These are phyloP conservation scores for Theristicus caerulescens DNA, from an alignment of 2,113 vertebrate species.

Conservation along the genomic window DNA sequence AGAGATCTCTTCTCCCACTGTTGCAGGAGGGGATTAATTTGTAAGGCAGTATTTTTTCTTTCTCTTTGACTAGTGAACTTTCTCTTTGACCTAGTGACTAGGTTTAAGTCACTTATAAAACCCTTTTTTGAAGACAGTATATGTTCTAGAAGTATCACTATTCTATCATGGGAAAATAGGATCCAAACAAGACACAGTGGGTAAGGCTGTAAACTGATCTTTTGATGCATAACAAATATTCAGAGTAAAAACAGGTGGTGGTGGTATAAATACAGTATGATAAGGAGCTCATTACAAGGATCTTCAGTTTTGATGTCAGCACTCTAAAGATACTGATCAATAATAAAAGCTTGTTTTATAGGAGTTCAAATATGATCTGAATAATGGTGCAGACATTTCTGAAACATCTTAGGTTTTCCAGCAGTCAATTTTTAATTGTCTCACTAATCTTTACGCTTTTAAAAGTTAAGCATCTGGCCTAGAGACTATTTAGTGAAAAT, in stretches of 20 bases:
- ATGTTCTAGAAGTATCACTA: not conserved
- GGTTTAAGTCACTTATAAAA: not conserved
- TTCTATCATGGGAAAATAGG: not conserved
- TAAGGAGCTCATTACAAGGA: conserved; percentile 38
- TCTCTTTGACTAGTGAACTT: not conserved
- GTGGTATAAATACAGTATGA: not conserved
- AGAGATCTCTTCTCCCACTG: not conserved
- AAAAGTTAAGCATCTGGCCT: not conserved
- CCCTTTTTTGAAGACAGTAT: not conserved
- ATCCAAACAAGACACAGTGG: not conserved
- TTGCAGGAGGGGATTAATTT: not conserved
- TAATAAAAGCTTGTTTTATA: conserved; percentile 17
- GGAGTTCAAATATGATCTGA: not conserved
- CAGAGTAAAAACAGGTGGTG: not conserved
- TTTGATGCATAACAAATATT: conserved; percentile 4
- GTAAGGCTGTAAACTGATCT: not conserved
- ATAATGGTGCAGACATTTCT: not conserved
- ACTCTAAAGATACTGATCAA: not conserved
- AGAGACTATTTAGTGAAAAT: not conserved
- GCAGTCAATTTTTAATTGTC: not conserved
- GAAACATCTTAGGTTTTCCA: not conserved
- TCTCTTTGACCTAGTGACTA: too few relatives aligned
- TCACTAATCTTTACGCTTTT: not conserved
- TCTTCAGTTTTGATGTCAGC: conserved; percentile 28
- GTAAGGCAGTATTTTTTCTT: not conserved